phyloP scores from a whole-genome alignment of 2,113 vertebrate species.

The Fukomys damarensis region DNA sequence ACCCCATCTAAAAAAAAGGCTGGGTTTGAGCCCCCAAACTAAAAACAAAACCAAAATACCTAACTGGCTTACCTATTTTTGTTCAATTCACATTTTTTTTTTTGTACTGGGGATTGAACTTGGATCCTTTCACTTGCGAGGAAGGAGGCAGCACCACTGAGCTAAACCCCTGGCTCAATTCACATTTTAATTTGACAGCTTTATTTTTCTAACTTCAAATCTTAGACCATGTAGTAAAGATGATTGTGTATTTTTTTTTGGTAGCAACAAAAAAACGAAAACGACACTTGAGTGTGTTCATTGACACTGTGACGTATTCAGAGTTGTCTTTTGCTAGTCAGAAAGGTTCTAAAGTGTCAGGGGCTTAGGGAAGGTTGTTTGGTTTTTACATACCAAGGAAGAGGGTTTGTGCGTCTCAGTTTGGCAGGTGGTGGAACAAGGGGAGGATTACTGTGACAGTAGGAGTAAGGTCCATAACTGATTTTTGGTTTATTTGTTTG shows the following conservation, averaged over 20 bases:
- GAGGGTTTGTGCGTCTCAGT: background rate
- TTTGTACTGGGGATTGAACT: too few relatives aligned
- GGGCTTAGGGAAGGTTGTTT: background rate
- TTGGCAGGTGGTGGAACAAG: background rate
- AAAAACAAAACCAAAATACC: background rate
- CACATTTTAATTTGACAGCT: background rate
- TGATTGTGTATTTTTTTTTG: background rate
- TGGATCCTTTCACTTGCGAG: too few relatives aligned
- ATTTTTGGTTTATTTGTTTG: background rate
- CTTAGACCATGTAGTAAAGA: background rate
- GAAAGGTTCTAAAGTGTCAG: background rate
- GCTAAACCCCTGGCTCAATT: too few relatives aligned
- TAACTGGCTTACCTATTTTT: background rate
- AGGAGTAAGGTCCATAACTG: background rate
- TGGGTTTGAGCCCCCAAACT: background rate
- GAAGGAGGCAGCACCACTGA: too few relatives aligned
- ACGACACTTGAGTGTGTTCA: background rate
- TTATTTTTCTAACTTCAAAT: slow-evolving; percentile 11
- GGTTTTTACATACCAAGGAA: background rate
- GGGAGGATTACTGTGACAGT: background rate
- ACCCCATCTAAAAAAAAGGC: background rate
- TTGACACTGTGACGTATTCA: background rate
- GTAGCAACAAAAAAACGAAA: background rate
- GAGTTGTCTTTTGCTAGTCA: background rate
- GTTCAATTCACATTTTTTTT: slow-evolving; percentile 2